Evolutionary conservation across 2,113 vertebrate genomes (phyloP), one percentile per base, ranked within the genome.

Genomic region (Silurus glanis): DNA sequence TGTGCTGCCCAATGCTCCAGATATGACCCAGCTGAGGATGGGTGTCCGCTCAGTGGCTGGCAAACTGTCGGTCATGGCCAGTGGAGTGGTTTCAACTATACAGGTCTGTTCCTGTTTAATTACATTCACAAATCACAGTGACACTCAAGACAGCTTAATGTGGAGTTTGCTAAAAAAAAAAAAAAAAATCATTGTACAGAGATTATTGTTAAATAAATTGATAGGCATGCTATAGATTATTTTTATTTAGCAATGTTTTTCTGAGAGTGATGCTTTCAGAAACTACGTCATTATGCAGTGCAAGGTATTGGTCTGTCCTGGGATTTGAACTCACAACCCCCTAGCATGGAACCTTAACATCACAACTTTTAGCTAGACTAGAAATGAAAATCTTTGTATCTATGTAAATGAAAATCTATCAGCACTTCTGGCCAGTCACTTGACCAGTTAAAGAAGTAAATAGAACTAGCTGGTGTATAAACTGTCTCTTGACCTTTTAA

Each of bases 11-110:
- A 93, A 64, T 0, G 96, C 97, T 64, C 97, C 98, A 0, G 97
- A 99, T 94, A 97, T 99, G 96, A 89, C 96, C 0, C 97, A 98
- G 91, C 96, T 99, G 87, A 98, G 96, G 91, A 95, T 97, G 69
- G 98, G 98, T 0, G 97, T 99, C 55, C 95, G 96, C 80, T 96
- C 96, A 0, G 97, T 99, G 0, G 98, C 98, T 0, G 98, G 98
- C 19, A 98, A 95, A 78, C 96, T 99, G 45, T 99, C 98, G 0
- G 96, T 97, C 64, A 96, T 99, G 90, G 98, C 98, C 86, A 99
- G 97, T 14, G 98, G 97, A 0, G 97, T 99, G 2, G 96, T 99
- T 92, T 97, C 92, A 28, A 94, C 97, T 9, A 98, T 99, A 89
- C 98, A 99, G 97, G 98, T 99, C 1, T 86, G 95, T 91, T 80